Conservation (phyloP, 2,797 vertebrate genomes). For the Ceyx erithaca region DNA sequence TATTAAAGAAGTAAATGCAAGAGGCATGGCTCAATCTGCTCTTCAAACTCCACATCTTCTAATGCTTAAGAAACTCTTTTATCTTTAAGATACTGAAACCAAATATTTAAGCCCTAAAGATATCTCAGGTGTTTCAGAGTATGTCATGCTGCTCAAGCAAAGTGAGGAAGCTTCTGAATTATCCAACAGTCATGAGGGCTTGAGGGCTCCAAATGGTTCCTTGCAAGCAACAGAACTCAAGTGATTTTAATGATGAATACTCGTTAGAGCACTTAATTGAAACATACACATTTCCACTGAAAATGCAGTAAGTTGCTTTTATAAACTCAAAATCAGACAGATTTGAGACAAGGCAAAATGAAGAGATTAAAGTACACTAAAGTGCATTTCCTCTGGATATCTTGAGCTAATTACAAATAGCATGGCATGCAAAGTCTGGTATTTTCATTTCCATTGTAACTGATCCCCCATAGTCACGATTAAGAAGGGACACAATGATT, state of each 20-base stretch:
- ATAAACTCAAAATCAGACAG: conserved; percentile 32
- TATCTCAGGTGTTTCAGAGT: neutral
- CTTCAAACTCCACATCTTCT: neutral
- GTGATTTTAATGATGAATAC: conserved; percentile 22
- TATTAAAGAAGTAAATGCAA: neutral
- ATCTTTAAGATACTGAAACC: neutral
- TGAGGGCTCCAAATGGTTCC: accelerated
- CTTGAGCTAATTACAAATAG: conserved; percentile 59
- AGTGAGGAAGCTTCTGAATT: neutral
- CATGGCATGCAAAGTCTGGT: conserved; percentile 27
- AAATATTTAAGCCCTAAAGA: neutral
- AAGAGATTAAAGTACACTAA: conserved; percentile 29
- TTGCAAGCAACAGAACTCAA: neutral
- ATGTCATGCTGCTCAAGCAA: neutral
- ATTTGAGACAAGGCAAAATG: conserved; percentile 42
- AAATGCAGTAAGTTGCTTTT: conserved; percentile 32
- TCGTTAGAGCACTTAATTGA: conserved; percentile 24
- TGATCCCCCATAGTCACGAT: conserved; percentile 20
- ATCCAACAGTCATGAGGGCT: neutral
- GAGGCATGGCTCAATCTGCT: neutral
- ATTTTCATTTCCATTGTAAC: conserved; percentile 54
- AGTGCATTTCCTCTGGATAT: conserved; percentile 55
- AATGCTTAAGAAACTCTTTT: neutral
- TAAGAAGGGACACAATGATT: conserved; percentile 59
- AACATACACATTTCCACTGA: conserved; percentile 24